phyloP scores from a whole-genome alignment of 1,140 invertebrate genomes.

The Drosophila triauraria region DNA sequence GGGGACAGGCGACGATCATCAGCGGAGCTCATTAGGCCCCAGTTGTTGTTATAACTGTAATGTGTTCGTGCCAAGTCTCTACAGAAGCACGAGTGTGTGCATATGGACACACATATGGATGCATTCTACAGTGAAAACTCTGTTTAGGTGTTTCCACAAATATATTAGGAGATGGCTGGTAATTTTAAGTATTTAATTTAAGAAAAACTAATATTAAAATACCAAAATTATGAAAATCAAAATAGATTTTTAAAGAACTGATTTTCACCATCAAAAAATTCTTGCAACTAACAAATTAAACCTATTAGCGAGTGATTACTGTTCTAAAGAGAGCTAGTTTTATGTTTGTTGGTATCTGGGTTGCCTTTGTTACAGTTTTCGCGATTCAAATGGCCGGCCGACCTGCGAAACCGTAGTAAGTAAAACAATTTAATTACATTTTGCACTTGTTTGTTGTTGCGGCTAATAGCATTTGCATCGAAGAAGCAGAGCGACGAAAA shows the following conservation, averaged over 20 bases:
- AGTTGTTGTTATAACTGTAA: conserved; percentile 47
- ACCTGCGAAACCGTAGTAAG: conserved; percentile 78
- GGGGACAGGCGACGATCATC: conserved; percentile 28
- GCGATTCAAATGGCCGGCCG: conserved; percentile 44
- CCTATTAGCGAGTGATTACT: not conserved
- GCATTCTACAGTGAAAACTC: conserved; percentile 6
- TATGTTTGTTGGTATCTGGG: conserved; percentile 21
- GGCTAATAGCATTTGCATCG: conserved; percentile 68
- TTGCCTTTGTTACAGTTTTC: conserved; percentile 56
- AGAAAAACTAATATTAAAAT: not conserved
- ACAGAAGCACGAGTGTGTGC: not conserved
- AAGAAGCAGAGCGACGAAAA: conserved; percentile 5
- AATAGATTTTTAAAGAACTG: too few species aligned
- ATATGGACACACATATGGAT: not conserved
- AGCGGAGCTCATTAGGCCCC: conserved; percentile 31
- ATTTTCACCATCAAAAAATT: too few species aligned
- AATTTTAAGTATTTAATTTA: not conserved
- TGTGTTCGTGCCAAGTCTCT: conserved; percentile 21
- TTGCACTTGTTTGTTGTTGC: conserved; percentile 60
- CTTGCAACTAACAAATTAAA: too few species aligned
- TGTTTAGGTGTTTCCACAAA: not conserved
- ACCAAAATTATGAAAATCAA: too few species aligned
- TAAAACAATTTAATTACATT: conserved; percentile 80
- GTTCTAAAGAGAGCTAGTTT: conserved; percentile 5
- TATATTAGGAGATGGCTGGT: not conserved